Evolutionary conservation across 2,888 invertebrate species (phyloP).

Genomic region (Yponomeuta plumbellus): DNA sequence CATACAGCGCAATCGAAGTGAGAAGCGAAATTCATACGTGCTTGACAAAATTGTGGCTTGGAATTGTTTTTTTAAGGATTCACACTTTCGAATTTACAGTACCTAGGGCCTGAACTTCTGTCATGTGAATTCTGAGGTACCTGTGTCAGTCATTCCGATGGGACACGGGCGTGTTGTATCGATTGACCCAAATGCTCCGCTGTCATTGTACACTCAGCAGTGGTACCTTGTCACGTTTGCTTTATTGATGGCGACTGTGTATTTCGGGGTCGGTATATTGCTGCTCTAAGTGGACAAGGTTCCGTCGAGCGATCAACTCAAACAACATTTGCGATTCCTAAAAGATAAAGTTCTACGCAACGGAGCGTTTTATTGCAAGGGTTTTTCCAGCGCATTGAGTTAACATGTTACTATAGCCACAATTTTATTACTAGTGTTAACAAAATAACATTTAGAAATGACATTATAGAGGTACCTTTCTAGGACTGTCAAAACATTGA

Average conservation of each 20-base stretch:
- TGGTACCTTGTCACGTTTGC: conserved; percentile 1
- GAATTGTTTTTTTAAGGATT: too few relatives aligned
- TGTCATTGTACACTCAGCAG: conserved; percentile 7
- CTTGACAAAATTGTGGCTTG: too few relatives aligned
- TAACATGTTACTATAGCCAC: background rate
- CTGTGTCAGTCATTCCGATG: conserved; percentile 27
- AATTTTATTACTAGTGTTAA: background rate
- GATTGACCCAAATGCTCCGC: conserved; percentile 53
- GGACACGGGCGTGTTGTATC: conserved; percentile 42
- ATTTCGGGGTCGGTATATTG: background rate
- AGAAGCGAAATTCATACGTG: too few relatives aligned
- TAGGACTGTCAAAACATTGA: too few relatives aligned
- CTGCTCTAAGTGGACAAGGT: background rate
- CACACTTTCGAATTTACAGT: too few relatives aligned
- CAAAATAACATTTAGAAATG: background rate
- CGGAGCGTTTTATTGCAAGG: background rate
- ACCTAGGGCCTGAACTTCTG: background rate
- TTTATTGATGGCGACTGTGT: background rate
- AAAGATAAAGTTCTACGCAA: too few relatives aligned
- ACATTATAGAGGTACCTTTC: too few relatives aligned
- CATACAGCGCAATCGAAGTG: too few relatives aligned
- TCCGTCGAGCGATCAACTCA: background rate
- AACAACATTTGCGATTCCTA: too few relatives aligned
- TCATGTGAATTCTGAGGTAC: conserved; percentile 29
- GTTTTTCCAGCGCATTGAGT: background rate